Evolutionary conservation across 2,113 vertebrate genomes (phyloP).

Genomic region (Apus apus): DNA sequence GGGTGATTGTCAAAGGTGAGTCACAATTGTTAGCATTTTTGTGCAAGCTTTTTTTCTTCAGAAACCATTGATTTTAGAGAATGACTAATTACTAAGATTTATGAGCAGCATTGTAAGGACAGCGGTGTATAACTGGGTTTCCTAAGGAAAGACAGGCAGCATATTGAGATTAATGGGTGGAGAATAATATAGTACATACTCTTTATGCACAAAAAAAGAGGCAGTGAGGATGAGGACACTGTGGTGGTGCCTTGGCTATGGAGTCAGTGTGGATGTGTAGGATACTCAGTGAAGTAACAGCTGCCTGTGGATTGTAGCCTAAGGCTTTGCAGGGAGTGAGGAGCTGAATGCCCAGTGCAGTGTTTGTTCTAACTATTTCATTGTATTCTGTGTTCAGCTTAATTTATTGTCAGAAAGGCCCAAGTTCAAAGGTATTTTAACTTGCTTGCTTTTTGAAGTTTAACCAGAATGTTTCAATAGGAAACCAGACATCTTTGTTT

Average conservation of each 20-base stretch:
- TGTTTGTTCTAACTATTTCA: neutral
- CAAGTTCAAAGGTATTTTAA: neutral
- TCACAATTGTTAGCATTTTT: neutral
- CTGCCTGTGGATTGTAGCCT: neutral
- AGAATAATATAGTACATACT: neutral
- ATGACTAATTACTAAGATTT: neutral
- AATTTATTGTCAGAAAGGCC: neutral
- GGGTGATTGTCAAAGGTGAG: neutral
- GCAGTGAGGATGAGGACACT: neutral
- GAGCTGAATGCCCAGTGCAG: neutral
- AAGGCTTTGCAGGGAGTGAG: neutral
- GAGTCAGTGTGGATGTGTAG: neutral
- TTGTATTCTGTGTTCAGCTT: neutral
- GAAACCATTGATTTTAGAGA: neutral
- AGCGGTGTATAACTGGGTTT: neutral
- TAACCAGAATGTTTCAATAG: neutral
- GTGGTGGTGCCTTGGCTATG: neutral
- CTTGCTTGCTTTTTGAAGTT: neutral
- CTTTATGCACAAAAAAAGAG: neutral
- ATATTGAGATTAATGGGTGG: neutral
- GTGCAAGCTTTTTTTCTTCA: neutral
- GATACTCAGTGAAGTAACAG: neutral
- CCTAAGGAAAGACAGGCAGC: neutral
- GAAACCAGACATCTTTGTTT: neutral
- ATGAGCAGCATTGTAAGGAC: neutral